These are phyloP conservation scores for Basileuterus tristriatus DNA, from an alignment of 2,797 vertebrate genomes.

Conservation along the genomic window DNA sequence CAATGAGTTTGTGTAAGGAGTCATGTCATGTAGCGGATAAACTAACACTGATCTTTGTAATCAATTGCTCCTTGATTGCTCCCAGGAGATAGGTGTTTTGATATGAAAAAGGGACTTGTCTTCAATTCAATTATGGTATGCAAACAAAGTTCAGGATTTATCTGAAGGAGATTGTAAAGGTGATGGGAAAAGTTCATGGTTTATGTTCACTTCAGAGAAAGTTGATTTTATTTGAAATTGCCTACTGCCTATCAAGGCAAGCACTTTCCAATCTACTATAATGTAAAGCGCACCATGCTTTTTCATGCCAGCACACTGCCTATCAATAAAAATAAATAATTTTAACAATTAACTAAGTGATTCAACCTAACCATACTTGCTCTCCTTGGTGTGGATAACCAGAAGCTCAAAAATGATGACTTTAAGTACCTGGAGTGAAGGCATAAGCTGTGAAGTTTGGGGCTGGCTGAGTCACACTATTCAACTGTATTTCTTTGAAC, in stretches of 20 bases:
- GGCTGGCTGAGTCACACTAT: not conserved
- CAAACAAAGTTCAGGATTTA: slow-evolving; percentile 10
- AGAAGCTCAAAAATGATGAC: not conserved
- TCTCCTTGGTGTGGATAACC: not conserved
- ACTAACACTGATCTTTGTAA: not conserved
- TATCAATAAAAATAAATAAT: not conserved
- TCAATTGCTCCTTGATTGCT: not conserved
- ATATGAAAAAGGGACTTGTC: not conserved
- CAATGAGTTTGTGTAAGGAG: not conserved
- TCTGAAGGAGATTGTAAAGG: not conserved
- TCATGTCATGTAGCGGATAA: not conserved
- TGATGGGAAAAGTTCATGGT: not conserved
- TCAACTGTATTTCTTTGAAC: not conserved
- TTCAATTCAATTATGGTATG: slow-evolving; percentile 11
- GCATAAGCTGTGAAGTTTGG: not conserved
- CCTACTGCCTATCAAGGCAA: not conserved
- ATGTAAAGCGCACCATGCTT: not conserved
- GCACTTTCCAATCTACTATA: not conserved
- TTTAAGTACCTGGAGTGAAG: not conserved
- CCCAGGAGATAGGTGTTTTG: not conserved
- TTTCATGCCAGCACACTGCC: not conserved
- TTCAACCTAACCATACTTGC: not conserved
- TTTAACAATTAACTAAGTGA: not conserved
- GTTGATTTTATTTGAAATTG: not conserved
- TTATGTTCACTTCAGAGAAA: not conserved